Conservation (phyloP, 2,888 invertebrate species). For the Limulus polyphemus region DNA sequence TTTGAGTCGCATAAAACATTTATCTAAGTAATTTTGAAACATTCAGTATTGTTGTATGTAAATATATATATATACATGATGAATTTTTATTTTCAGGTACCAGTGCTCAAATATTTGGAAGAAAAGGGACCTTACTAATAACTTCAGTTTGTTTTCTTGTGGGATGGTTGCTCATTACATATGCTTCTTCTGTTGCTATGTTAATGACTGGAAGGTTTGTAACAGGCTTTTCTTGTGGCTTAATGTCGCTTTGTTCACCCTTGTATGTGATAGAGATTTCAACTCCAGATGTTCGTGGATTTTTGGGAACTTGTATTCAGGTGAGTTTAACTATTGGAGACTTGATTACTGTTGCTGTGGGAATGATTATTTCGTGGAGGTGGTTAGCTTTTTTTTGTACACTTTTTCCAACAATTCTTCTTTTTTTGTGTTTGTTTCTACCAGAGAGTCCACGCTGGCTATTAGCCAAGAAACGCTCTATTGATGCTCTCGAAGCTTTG, state of each 20-base stretch:
- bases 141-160: constrained; percentile 33
- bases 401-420: constrained; percentile 6
- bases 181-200: constrained; percentile 14
- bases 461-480: constrained; percentile 8
- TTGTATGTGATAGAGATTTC: constrained; percentile 24
- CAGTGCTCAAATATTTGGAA: constrained; percentile 29
- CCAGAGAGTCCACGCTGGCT: constrained; percentile 26
- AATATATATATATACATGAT: neutral
- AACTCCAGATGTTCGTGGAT: constrained; percentile 20
- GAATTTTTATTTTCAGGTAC: constrained; percentile 8
- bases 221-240: constrained; percentile 20
- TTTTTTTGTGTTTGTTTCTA: constrained; percentile 12
- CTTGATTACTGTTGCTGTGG: constrained; percentile 15
- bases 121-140: constrained; percentile 29
- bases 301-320: constrained; percentile 24
- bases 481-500: constrained; percentile 13
- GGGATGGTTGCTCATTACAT: constrained; percentile 33
- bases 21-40: too few relatives aligned
- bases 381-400: constrained; percentile 12
- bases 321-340: constrained; percentile 22
- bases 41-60: neutral
- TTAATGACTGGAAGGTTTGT: constrained; percentile 22
- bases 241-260: constrained; percentile 22
- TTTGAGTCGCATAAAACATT: too few relatives aligned
- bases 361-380: constrained; percentile 18